Evolutionary conservation across 2,113 vertebrate genomes (phyloP).

Genomic region (Eubucco bourcierii): DNA sequence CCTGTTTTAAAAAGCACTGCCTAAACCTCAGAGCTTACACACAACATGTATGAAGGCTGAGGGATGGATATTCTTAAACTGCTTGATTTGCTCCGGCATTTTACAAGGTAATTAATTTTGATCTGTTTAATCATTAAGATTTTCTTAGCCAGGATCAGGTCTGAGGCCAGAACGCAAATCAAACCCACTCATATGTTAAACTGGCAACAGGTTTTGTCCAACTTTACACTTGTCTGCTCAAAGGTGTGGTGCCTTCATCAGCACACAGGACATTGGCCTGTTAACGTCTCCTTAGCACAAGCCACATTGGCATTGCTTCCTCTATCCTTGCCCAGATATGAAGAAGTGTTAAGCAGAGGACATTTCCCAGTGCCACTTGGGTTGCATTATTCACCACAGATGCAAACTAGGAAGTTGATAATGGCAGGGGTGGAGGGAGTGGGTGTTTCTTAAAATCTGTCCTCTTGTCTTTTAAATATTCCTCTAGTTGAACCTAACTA

Average conservation of each 20-base stretch:
- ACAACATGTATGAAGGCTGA: not conserved
- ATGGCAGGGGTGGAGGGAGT: not conserved
- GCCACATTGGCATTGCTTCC: not conserved
- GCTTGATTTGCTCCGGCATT: not conserved
- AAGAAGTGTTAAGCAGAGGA: not conserved
- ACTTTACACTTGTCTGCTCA: not conserved
- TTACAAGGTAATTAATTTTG: not conserved
- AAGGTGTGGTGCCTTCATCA: not conserved
- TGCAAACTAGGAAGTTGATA: not conserved
- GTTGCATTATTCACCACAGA: not conserved
- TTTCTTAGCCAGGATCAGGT: not conserved
- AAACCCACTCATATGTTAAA: rapidly evolving
- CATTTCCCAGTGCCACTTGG: not conserved
- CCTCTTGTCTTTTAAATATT: not conserved
- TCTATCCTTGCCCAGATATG: not conserved
- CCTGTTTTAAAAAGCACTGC: not conserved
- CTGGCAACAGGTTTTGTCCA: not conserved
- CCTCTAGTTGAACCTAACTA: not conserved
- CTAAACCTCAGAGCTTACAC: not conserved
- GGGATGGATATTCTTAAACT: not conserved
- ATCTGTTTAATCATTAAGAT: not conserved
- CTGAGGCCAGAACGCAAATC: not conserved
- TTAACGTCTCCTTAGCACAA: not conserved
- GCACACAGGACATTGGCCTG: not conserved
- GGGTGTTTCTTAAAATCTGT: not conserved